phyloP scores from a whole-genome alignment of 2,113 vertebrate genomes.

The Prochilodus magdalenae region DNA sequence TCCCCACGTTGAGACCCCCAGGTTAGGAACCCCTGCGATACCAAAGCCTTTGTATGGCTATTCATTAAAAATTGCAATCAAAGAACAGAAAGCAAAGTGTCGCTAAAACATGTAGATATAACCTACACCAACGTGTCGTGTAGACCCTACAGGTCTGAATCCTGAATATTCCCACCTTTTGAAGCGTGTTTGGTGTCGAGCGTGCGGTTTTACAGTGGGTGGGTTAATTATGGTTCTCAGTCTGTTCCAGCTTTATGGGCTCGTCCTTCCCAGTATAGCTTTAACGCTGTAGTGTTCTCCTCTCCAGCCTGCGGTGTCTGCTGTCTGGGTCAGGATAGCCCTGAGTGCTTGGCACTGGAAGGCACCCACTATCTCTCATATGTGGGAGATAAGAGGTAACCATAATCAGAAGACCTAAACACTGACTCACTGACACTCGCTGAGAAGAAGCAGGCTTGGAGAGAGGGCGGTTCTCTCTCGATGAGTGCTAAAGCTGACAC shows the following conservation, averaged over 20 bases:
- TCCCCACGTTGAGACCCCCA: no score
- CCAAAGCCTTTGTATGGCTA: no score
- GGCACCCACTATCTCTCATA: background rate
- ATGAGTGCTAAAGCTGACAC: no score
- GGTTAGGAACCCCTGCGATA: no score
- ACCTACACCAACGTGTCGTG: no score
- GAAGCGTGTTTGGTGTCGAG: background rate
- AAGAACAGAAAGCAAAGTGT: no score
- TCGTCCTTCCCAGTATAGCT: background rate
- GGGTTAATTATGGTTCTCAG: background rate
- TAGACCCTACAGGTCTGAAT: background rate
- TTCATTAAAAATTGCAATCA: no score
- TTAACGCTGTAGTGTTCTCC: background rate
- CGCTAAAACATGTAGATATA: no score
- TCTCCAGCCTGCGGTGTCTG: background rate
- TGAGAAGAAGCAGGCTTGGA: constrained; percentile 11
- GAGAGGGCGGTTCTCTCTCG: background rate
- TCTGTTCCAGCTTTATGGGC: background rate
- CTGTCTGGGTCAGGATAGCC: background rate
- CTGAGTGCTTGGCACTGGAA: background rate
- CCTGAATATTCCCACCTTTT: background rate
- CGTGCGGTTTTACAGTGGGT: background rate
- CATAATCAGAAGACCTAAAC: constrained; percentile 1
- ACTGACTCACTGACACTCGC: background rate
- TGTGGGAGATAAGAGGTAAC: constrained; percentile 13